A percentile compares a stretch with the other conserved stretches of the same genome.
phyloP scores from a whole-genome alignment of 2,888 invertebrate species.

The Drosophila austrosaltans region DNA sequence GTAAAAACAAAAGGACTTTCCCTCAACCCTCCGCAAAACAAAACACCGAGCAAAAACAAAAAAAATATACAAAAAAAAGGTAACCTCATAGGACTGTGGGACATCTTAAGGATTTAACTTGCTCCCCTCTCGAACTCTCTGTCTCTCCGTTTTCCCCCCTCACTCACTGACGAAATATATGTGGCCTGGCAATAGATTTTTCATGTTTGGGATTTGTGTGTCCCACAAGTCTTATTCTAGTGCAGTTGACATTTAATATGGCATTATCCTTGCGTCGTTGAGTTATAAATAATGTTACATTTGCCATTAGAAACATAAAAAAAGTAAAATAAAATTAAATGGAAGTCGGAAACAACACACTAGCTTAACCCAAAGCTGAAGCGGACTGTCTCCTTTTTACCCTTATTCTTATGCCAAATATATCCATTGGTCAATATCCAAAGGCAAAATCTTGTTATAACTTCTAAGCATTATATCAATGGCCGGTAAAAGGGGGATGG shows the following conservation, averaged over 20 bases:
- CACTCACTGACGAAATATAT: slow-evolving; percentile 28
- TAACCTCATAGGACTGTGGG: slow-evolving; percentile 66
- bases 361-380: slow-evolving; percentile 39
- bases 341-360: slow-evolving; percentile 29
- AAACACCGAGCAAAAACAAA: neutral
- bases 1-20: slow-evolving; percentile 67
- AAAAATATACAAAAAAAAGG: slow-evolving; percentile 48
- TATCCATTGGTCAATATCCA: slow-evolving; percentile 39
- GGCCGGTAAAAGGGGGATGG: slow-evolving; percentile 23
- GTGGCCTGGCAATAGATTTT: slow-evolving; percentile 68
- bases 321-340: slow-evolving; percentile 37
- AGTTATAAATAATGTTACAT: slow-evolving; percentile 76
- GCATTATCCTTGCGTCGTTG: slow-evolving; percentile 74
- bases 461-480: slow-evolving; percentile 45
- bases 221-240: slow-evolving; percentile 72
- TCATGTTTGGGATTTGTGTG: slow-evolving; percentile 76
- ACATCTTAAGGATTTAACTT: slow-evolving; percentile 26
- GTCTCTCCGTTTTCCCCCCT: neutral
- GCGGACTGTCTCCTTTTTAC: slow-evolving; percentile 4
- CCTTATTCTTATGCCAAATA: slow-evolving; percentile 26
- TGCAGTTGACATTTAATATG: slow-evolving; percentile 77
- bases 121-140: neutral
- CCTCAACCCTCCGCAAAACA: slow-evolving; percentile 48
- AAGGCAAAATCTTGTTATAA: slow-evolving; percentile 44
- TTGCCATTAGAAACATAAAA: slow-evolving; percentile 67